A percentile compares a stretch with the other conserved stretches of the same genome.
phyloP scores from a whole-genome alignment of 53 echinoderm and acorn worm genomes.

The Astropecten irregularis region DNA sequence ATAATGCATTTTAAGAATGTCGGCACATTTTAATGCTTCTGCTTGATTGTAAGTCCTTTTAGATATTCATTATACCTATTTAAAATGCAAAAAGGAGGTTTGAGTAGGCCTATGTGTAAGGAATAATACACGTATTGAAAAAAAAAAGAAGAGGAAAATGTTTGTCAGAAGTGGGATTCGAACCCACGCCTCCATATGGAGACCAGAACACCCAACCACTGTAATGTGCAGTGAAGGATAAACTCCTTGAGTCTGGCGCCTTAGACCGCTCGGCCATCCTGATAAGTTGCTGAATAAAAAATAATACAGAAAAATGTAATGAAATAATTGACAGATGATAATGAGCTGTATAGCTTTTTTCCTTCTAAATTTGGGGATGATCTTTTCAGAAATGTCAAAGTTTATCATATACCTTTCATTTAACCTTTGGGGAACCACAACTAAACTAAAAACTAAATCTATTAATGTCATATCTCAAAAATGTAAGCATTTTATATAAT shows the following conservation, averaged over 20 bases:
- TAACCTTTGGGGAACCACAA: neutral
- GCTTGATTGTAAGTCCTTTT: neutral
- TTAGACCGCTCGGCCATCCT: too few species aligned
- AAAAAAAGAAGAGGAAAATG: neutral
- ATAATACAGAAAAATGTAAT: neutral
- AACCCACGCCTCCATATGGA: too few species aligned
- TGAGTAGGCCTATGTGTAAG: too few species aligned
- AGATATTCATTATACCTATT: too few species aligned
- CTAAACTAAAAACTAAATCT: neutral
- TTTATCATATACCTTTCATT: neutral
- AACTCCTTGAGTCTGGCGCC: too few species aligned
- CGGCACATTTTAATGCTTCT: neutral
- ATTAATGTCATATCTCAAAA: too few species aligned
- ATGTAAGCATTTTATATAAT: too few species aligned
- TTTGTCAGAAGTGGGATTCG: neutral
- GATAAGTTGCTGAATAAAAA: neutral
- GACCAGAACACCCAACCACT: too few species aligned
- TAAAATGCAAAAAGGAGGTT: too few species aligned
- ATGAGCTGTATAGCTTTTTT: neutral
- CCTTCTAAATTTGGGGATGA: neutral
- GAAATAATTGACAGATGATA: neutral
- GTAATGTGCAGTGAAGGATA: too few species aligned
- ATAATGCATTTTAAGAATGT: neutral
- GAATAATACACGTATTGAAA: too few species aligned
- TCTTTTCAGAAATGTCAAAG: neutral